Evolutionary conservation across 2,113 vertebrate genomes (phyloP), one percentile per base, ranked within the genome.

Genomic region (Dinomys branickii): DNA sequence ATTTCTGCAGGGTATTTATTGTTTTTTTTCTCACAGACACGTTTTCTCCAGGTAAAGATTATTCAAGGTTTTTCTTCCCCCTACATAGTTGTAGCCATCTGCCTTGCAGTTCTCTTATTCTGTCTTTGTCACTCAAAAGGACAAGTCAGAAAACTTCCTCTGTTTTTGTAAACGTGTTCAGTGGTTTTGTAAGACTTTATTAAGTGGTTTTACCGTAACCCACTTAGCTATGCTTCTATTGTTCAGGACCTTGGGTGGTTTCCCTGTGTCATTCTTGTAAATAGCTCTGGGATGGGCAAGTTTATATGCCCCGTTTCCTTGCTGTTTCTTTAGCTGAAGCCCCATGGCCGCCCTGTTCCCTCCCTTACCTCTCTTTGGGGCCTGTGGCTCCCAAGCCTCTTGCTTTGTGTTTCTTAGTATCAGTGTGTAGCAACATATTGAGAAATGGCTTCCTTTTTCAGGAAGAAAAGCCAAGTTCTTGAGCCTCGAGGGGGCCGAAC

Each of bases 391-490:
- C 0, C 52, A n/a, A 6, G 35, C 81, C 78, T 95, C 94, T 93
- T 35, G n/a, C 81, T 91, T 90, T 90, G 69, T 59, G 93, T 96
- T 98, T 97, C 96, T 97, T 54, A 90, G 92, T 92, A 75, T 91
- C 84, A 0, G 59, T 20, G 33, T 98, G 97, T 95, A 92, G 97
- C 96, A 98, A 98, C 61, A 0, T 65, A 35, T 97, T 98, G 97
- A 97, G 97, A 97, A 97, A 98, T 41, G 54, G 83, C 80, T 98
- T 98, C 97, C 97, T 92, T 97, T 96, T 83, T 96, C 54, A 83
- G 82, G 81, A 95, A 63, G 91, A 97, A 95, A 90, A 56, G 73
- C 86, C 52, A 33, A 61, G 82, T 41, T 77, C 75, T 88, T 1
- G 44, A 92, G 84, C 85, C 77, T 71, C 0, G 0, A 63, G 77